Evolutionary conservation across 1,140 invertebrate genomes (phyloP).

Genomic region (Diachasma alloeum): DNA sequence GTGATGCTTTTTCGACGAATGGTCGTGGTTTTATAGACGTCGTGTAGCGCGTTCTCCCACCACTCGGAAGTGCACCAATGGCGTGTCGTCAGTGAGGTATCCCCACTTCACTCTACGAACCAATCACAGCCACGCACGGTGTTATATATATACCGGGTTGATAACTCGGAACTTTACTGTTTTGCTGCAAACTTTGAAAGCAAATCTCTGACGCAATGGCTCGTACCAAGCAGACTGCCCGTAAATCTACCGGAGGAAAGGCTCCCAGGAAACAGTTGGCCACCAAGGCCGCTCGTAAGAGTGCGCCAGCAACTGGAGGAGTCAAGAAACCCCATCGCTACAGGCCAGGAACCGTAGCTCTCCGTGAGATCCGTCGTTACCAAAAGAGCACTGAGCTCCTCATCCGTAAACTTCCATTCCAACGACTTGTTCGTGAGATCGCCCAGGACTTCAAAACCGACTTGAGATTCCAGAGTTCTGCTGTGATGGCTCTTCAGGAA

Average conservation of each 20-base stretch:
- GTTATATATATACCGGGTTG: neutral
- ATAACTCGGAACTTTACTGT: neutral
- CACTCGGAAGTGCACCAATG: neutral
- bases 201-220: neutral
- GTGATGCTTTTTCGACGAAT: too few relatives aligned
- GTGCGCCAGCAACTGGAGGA: neutral
- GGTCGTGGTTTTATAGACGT: neutral
- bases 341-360: neutral
- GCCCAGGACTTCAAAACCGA: neutral
- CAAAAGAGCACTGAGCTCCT: neutral
- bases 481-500: neutral
- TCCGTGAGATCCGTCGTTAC: neutral
- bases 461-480: neutral
- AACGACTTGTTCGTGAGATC: neutral
- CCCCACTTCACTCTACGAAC: neutral
- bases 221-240: neutral
- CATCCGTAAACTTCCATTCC: neutral
- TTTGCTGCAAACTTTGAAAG: neutral
- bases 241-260: neutral
- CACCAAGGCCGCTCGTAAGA: neutral
- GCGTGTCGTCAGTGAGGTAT: neutral
- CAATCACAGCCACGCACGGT: neutral
- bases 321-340: neutral
- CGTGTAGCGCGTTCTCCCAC: neutral
- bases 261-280: neutral